Evolutionary conservation across 1,140 invertebrate genomes (phyloP).

Genomic region (Drosophila lacteicornis): DNA sequence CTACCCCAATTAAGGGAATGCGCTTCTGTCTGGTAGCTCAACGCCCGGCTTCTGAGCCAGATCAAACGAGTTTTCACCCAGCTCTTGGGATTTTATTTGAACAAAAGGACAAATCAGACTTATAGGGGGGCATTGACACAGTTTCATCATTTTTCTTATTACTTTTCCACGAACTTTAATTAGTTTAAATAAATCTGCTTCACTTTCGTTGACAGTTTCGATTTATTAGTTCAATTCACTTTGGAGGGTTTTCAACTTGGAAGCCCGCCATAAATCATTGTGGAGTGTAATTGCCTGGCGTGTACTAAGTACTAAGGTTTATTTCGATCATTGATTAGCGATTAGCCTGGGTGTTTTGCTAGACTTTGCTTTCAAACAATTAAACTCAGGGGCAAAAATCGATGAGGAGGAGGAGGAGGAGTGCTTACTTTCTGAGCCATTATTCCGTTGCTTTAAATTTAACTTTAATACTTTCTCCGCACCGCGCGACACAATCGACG

Average conservation of each 20-base stretch:
- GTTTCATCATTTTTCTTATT: neutral
- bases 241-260: slow-evolving; percentile 10
- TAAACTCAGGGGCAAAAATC: slow-evolving; percentile 4
- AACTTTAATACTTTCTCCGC: slow-evolving; percentile 52
- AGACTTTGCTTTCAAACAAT: slow-evolving; percentile 18
- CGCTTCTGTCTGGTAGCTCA: slow-evolving; percentile 22
- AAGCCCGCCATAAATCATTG: slow-evolving; percentile 28
- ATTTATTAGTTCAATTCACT: slow-evolving; percentile 25
- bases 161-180: neutral
- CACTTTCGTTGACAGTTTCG: slow-evolving; percentile 5
- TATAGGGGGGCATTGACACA: slow-evolving; percentile 1
- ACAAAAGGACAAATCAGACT: slow-evolving; percentile 15
- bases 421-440: slow-evolving; percentile 69
- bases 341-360: neutral
- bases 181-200: slow-evolving; percentile 22
- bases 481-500: neutral
- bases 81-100: neutral
- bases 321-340: slow-evolving; percentile 34
- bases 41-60: slow-evolving; percentile 3
- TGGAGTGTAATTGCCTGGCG: slow-evolving; percentile 29
- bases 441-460: slow-evolving; percentile 36
- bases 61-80: slow-evolving; percentile 11
- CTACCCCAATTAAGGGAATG: slow-evolving; percentile 12
- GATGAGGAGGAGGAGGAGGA: too few species aligned
- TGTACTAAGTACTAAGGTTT: slow-evolving; percentile 12